Base-by-base conservation (phyloP, 1,140 invertebrate species). In the Hylyphantes graminicola region DNA sequence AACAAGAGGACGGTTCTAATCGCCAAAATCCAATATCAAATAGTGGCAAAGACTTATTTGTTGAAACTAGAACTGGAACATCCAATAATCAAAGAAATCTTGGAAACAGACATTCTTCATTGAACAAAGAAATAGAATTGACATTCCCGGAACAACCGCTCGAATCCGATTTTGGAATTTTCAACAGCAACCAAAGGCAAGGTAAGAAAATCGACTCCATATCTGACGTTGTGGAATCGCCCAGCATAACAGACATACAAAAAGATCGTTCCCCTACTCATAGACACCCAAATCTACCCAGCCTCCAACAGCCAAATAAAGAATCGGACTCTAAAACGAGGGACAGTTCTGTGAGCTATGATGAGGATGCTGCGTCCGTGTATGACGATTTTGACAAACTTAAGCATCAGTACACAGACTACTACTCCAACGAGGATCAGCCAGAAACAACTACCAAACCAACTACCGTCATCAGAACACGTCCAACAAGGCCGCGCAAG, bases 221-320 rank as follows among this genome's bases (percentile, higher is more conserved):
- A 19, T 17, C 73, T 17, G 82, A 85, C 21, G 82, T 63, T 3
- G 55, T 57, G 11, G 68, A 72, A 54, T 48, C 9, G 0, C 53
- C 57, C 10, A 81, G 61, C 19, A 68, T 73, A n/a, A 76, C 75
- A 12, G 85, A 70, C 21, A 74, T 77, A 63, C 78, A 81, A 17
- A 82, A 67, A 70, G 70, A 81, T 17, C 77, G 21, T 68, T 12
- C 19, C 12, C 12, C 50, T 50, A 17, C 51, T 21, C 65, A 70
- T 21, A 57, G 83, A 7, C 67, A 73, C 10, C 83, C 83, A 54
- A 78, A 85, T 64, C 51, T 53, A 9, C 55, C 68, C 92, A 35
- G 73, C 57, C 50, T 21, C 61, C 78, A 12, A 13, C 17, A 11
- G 4, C 55, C 73, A 15, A 21, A 83, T 17, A 77, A 73, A 73